phyloP scores from a whole-genome alignment of 2,797 vertebrate species.

The Geotrypetes seraphini region DNA sequence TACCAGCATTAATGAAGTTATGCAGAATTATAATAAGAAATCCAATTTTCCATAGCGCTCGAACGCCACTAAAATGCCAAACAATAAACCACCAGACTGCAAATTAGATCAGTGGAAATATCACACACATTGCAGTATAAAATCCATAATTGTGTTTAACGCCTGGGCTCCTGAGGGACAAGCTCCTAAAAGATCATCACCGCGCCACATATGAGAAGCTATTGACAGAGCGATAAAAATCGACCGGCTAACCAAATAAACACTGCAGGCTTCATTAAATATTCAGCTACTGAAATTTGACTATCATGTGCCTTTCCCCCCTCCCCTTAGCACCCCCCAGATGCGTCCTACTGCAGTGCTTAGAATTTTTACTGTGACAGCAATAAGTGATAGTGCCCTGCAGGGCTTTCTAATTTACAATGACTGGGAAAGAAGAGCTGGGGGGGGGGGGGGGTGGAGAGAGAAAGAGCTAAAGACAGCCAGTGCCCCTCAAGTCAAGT shows the following conservation, averaged over 20 bases:
- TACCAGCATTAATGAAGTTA: slow-evolving; percentile 97
- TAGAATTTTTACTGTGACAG: slow-evolving; percentile 46
- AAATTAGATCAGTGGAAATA: slow-evolving; percentile 99
- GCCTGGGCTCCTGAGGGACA: slow-evolving; percentile 78
- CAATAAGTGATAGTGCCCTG: slow-evolving; percentile 67
- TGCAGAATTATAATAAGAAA: slow-evolving; percentile 99
- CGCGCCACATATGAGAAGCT: slow-evolving; percentile 83
- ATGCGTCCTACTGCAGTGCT: slow-evolving; percentile 22
- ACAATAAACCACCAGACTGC: slow-evolving; percentile 99
- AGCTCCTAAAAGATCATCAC: slow-evolving; percentile 95
- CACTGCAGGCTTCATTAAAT: slow-evolving; percentile 93
- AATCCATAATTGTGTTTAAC: slow-evolving; percentile 99
- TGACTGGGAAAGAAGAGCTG: slow-evolving; percentile 30
- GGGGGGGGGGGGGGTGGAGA: slow-evolving; percentile 30
- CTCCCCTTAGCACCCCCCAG: slow-evolving; percentile 21
- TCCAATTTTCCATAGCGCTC: slow-evolving; percentile 99
- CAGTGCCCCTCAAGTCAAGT: slow-evolving; percentile 59
- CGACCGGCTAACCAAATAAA: slow-evolving; percentile 99
- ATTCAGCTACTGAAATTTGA: slow-evolving; percentile 97
- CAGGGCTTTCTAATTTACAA: slow-evolving; percentile 44
- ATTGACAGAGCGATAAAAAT: slow-evolving; percentile 99
- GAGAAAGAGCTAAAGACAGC: slow-evolving; percentile 47
- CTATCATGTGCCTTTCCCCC: slow-evolving; percentile 54
- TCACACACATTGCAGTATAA: slow-evolving; percentile 98
- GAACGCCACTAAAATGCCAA: slow-evolving; percentile 99